phyloP scores from a whole-genome alignment of 2,797 vertebrate species.

The Myripristis murdjan region DNA sequence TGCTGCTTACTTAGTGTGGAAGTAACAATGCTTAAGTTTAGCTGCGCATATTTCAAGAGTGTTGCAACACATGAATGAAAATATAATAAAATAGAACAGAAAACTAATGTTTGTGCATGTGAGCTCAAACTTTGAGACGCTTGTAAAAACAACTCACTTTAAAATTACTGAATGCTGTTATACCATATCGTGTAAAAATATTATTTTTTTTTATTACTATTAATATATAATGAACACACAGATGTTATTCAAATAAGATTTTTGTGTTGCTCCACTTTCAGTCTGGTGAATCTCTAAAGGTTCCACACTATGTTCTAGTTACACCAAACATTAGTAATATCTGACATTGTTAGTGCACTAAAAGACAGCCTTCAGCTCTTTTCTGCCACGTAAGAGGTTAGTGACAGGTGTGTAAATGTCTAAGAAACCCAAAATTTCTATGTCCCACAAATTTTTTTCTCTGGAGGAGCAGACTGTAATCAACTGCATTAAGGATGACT shows the following conservation, averaged over 20 bases:
- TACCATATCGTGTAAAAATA: neutral
- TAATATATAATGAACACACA: no score
- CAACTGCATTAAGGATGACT: conserved; percentile 63
- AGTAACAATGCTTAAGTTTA: no score
- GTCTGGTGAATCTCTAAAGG: neutral
- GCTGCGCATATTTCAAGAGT: no score
- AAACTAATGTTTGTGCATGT: conserved; percentile 2
- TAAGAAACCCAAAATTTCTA: conserved; percentile 38
- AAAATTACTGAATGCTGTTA: conserved; percentile 3
- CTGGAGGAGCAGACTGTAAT: conserved; percentile 50
- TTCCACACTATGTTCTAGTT: neutral
- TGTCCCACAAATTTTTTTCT: conserved; percentile 46
- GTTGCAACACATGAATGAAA: no score
- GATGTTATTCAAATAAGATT: no score
- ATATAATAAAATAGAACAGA: conserved; percentile 6
- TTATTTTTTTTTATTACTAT: conserved; percentile 4
- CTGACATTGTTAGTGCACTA: neutral
- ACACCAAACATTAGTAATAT: neutral
- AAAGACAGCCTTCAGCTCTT: conserved; percentile 9
- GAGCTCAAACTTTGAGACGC: conserved; percentile 22
- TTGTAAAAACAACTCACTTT: conserved; percentile 1
- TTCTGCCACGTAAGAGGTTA: conserved; percentile 6
- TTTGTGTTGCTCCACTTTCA: neutral
- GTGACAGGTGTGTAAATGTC: conserved; percentile 42
- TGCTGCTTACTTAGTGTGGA: conserved; percentile 1